Evolutionary conservation across 2,888 invertebrate species (phyloP).

Genomic region (Coenonympha glycerion): DNA sequence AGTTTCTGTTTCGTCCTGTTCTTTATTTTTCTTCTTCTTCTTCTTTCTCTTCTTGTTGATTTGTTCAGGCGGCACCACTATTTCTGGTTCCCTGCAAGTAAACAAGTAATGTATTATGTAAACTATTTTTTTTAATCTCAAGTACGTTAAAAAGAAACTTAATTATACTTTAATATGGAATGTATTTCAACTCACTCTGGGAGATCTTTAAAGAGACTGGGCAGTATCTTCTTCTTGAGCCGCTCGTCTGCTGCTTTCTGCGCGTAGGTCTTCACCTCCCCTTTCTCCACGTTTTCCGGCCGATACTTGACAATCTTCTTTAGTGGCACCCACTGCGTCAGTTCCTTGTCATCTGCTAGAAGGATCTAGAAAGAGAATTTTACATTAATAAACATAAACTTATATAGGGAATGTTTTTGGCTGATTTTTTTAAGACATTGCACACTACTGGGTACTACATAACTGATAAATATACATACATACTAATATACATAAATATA

Average conservation of each 20-base stretch:
- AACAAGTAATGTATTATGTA: neutral
- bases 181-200: constrained; percentile 58
- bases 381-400: neutral
- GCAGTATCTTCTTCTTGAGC: constrained; percentile 86
- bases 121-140: no score
- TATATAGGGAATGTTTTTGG: no score
- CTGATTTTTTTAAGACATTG: no score
- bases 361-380: constrained; percentile 80
- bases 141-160: no score
- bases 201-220: constrained; percentile 81
- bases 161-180: no score
- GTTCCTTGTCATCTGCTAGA: constrained; percentile 91
- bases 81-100: constrained; percentile 52
- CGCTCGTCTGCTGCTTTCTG: constrained; percentile 82
- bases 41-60: constrained; percentile 59
- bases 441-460: no score
- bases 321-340: constrained; percentile 96
- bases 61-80: constrained; percentile 48
- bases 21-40: constrained; percentile 58
- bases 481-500: no score
- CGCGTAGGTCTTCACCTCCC: constrained; percentile 84
- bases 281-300: constrained; percentile 84
- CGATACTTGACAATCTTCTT: constrained; percentile 89
- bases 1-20: constrained; percentile 36
- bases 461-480: no score